Conservation (phyloP, 1,140 invertebrate species). For the Drosophila ohnishii region DNA sequence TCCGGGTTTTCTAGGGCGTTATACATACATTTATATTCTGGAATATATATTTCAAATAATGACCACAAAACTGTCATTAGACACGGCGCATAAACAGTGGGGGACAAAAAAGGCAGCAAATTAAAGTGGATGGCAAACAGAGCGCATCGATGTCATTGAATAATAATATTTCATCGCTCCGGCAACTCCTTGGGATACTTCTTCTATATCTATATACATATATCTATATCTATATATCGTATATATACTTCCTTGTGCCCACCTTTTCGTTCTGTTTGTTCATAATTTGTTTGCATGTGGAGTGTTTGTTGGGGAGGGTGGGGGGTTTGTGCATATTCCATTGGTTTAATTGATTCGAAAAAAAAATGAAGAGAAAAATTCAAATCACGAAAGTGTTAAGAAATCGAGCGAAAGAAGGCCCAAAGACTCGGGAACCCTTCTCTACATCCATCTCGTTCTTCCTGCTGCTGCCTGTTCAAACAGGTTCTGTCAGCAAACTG, state of each 20-base stretch:
- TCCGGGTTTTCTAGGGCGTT: conserved; percentile 32
- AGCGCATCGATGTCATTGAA: conserved; percentile 57
- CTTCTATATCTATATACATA: too few species aligned
- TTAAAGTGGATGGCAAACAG: conserved; percentile 60
- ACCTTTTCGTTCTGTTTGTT: conserved; percentile 45
- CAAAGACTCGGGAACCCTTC: conserved; percentile 16
- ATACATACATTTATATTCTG: conserved; percentile 7
- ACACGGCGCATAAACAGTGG: conserved; percentile 72
- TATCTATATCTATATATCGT: conserved; percentile 1
- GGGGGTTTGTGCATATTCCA: conserved; percentile 39
- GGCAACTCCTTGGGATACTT: conserved; percentile 29
- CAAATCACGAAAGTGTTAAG: conserved; percentile 78
- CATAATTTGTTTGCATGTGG: conserved; percentile 41
- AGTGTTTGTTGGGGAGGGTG: conserved; percentile 22
- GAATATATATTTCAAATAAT: conserved; percentile 73
- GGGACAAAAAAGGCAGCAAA: conserved; percentile 13
- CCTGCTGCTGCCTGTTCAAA: conserved; percentile 32
- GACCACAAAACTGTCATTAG: conserved; percentile 77
- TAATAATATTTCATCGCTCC: conserved; percentile 39
- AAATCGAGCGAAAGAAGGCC: conserved; percentile 44
- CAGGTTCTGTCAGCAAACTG: conserved; percentile 77
- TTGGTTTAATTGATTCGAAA: conserved; percentile 73
- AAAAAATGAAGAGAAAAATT: conserved; percentile 39
- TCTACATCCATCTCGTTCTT: neutral
- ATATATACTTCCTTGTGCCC: neutral